Conservation (phyloP, 2,113 vertebrate species). For the Rattus norvegicus region DNA sequence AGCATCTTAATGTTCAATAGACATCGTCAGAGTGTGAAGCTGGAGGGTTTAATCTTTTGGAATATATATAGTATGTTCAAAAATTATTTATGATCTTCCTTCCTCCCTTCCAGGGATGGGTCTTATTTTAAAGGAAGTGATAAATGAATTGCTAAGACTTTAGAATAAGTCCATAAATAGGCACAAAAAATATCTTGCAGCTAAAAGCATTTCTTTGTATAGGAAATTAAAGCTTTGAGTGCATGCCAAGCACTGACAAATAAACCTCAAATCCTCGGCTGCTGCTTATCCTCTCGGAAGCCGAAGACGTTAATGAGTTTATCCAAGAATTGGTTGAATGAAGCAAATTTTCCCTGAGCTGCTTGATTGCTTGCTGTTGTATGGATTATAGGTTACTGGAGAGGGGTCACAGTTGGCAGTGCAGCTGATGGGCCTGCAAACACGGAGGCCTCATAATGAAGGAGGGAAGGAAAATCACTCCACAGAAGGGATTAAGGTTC, state of each 20-base stretch:
- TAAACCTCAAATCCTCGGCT: conserved; percentile 44
- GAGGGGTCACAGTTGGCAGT: neutral
- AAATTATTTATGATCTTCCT: conserved; percentile 9
- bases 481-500: conserved; percentile 41
- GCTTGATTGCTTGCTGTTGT: conserved; percentile 34
- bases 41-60: conserved; percentile 29
- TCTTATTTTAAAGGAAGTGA: conserved; percentile 37
- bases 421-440: neutral
- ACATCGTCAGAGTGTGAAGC: neutral
- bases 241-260: conserved; percentile 54
- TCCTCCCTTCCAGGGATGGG: neutral
- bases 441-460: neutral
- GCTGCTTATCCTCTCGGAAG: conserved; percentile 51
- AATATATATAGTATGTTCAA: neutral
- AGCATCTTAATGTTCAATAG: neutral
- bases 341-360: conserved; percentile 58
- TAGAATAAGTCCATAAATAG: conserved; percentile 34
- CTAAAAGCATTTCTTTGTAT: conserved; percentile 62
- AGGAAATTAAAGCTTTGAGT: conserved; percentile 44
- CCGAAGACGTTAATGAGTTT: conserved; percentile 61
- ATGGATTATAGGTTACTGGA: conserved; percentile 30
- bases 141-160: conserved; percentile 49
- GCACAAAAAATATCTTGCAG: conserved; percentile 37
- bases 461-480: conserved; percentile 28
- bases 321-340: conserved; percentile 47